Conservation (phyloP, 2,113 vertebrate genomes). For the Pollachius pollachius region DNA sequence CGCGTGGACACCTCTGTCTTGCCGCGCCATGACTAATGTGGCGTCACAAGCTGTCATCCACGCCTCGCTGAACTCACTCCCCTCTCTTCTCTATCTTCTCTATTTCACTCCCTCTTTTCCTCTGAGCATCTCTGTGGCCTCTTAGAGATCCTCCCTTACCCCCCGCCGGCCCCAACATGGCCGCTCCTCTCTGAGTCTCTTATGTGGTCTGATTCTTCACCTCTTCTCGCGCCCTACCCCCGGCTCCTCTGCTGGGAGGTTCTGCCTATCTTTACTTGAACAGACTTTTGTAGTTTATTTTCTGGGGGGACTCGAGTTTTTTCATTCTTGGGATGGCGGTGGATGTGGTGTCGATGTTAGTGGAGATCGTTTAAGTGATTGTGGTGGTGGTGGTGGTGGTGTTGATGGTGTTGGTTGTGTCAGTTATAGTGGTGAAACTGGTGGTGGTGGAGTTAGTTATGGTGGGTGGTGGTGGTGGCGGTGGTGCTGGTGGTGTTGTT, state of each 20-base stretch:
- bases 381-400: too few relatives aligned
- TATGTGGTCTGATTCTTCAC: conserved; percentile 6
- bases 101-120: too few relatives aligned
- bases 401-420: too few relatives aligned
- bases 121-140: conserved; percentile 4
- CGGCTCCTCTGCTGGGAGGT: neutral
- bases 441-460: too few relatives aligned
- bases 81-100: conserved; percentile 32
- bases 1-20: conserved; percentile 57
- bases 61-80: conserved; percentile 46
- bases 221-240: neutral
- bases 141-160: conserved; percentile 6
- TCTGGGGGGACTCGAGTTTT: neutral
- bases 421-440: too few relatives aligned
- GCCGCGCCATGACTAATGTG: conserved; percentile 60
- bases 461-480: too few relatives aligned
- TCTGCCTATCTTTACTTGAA: neutral
- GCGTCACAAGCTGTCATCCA: conserved; percentile 67
- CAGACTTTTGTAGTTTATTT: neutral
- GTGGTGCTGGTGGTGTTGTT: too few relatives aligned
- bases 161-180: too few relatives aligned
- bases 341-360: too few relatives aligned
- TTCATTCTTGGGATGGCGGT: conserved; percentile 10
- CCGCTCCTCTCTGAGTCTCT: conserved; percentile 6
- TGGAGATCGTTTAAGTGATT: too few relatives aligned